These are phyloP conservation scores for Coturnix japonica DNA, from an alignment of 2,113 vertebrate genomes.

Conservation along the genomic window DNA sequence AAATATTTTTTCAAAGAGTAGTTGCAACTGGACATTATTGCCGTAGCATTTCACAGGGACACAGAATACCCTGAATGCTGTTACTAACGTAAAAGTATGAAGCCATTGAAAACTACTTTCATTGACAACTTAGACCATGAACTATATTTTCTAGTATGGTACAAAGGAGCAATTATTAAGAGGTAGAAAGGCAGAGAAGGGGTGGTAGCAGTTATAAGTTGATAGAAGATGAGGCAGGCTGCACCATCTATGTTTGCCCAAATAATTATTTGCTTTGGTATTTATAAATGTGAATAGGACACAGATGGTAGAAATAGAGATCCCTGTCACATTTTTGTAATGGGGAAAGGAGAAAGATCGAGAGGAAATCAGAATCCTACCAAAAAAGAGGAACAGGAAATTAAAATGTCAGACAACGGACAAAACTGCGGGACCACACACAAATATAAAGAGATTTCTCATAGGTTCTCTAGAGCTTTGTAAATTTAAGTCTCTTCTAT, in stretches of 20 bases:
- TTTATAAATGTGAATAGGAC: conserved; percentile 71
- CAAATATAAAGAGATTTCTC: not conserved
- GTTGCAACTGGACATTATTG: not conserved
- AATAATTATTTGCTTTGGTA: conserved; percentile 71
- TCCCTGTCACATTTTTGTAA: conserved; percentile 48
- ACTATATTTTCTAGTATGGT: not conserved
- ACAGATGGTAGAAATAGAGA: conserved; percentile 70
- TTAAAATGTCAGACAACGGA: conserved; percentile 73
- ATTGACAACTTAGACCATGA: not conserved
- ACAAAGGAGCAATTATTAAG: not conserved
- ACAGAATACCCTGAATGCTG: not conserved
- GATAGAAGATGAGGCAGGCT: conserved; percentile 55
- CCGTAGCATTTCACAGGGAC: not conserved
- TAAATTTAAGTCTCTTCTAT: not conserved
- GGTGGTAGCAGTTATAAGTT: conserved; percentile 41
- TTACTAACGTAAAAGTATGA: not conserved
- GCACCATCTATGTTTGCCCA: conserved; percentile 23
- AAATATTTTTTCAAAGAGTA: not conserved
- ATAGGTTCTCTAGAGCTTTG: not conserved
- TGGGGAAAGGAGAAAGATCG: conserved; percentile 46
- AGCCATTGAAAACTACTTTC: not conserved
- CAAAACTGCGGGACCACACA: conserved; percentile 68
- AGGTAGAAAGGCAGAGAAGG: conserved; percentile 11
- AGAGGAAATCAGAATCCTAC: conserved; percentile 67
- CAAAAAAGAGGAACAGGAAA: conserved; percentile 74